phyloP scores from a whole-genome alignment of 53 echinoderm and acorn worm species.

The Astropecten irregularis region DNA sequence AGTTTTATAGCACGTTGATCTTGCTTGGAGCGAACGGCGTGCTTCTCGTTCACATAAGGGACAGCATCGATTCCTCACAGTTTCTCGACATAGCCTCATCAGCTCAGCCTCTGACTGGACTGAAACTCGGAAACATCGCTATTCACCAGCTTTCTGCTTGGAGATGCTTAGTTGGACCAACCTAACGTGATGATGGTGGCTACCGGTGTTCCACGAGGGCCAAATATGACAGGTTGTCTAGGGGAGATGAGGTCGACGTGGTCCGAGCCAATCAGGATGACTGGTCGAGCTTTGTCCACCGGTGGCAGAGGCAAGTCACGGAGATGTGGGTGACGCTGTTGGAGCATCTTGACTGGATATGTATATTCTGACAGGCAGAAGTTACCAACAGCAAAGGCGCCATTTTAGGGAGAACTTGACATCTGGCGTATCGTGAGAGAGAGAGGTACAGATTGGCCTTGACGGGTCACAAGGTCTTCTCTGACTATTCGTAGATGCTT shows the following conservation, averaged over 20 bases:
- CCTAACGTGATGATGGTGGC: not conserved
- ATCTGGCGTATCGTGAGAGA: not conserved
- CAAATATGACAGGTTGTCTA: slow-evolving; percentile 6
- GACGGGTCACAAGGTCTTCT: too few species aligned
- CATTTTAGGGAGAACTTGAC: not conserved
- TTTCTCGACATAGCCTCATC: not conserved
- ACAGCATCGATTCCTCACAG: not conserved
- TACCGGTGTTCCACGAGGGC: not conserved
- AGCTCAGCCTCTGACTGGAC: not conserved
- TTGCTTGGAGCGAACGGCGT: not conserved
- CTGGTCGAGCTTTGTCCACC: not conserved
- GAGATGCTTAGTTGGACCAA: slow-evolving; percentile 3
- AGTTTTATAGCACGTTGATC: slow-evolving; percentile 11
- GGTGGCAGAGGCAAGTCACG: not conserved
- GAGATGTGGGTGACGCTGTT: not conserved
- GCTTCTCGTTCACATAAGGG: too few species aligned
- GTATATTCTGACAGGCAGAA: not conserved
- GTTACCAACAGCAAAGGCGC: not conserved
- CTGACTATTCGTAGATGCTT: not conserved
- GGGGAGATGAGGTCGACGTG: not conserved
- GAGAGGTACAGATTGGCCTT: not conserved
- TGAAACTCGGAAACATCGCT: not conserved
- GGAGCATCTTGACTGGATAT: too few species aligned
- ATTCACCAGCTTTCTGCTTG: not conserved
- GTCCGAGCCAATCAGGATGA: slow-evolving; percentile 30